These are phyloP conservation scores for Pao palembangensis DNA, from an alignment of 2,113 vertebrate species.

Conservation along the genomic window DNA sequence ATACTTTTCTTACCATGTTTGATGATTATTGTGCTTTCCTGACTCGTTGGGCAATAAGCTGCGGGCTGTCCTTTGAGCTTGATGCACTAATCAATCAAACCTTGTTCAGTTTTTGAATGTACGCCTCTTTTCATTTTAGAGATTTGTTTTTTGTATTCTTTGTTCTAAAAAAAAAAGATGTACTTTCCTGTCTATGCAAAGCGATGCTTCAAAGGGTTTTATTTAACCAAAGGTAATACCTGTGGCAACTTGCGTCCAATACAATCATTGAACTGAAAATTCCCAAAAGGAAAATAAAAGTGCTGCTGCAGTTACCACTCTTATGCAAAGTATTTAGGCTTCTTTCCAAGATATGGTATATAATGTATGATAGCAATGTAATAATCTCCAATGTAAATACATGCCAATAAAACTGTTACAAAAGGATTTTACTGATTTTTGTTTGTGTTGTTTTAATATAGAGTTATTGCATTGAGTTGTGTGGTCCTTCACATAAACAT, in stretches of 20 bases:
- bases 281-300: slow-evolving; percentile 33
- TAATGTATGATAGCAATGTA: slow-evolving; percentile 61
- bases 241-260: slow-evolving; percentile 70
- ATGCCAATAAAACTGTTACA: slow-evolving; percentile 64
- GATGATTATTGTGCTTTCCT: not conserved
- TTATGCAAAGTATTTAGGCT: slow-evolving; percentile 70
- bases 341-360: slow-evolving; percentile 51
- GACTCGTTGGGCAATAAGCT: not conserved
- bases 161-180: slow-evolving; percentile 1
- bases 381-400: slow-evolving; percentile 71
- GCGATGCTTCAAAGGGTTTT: slow-evolving; percentile 42
- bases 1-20: not conserved
- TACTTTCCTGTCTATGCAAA: slow-evolving; percentile 59
- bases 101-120: slow-evolving; percentile 51
- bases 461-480: not conserved
- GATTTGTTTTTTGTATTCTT: not conserved
- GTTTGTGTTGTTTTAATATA: not conserved
- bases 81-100: slow-evolving; percentile 32
- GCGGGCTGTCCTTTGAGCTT: slow-evolving; percentile 28
- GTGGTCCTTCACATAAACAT: too few relatives aligned
- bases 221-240: slow-evolving; percentile 69
- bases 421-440: not conserved
- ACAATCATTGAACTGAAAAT: slow-evolving; percentile 66
- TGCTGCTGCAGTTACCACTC: slow-evolving; percentile 57
- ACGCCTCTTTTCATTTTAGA: slow-evolving; percentile 10